Evolutionary conservation across 1,140 invertebrate genomes (phyloP).

Genomic region (Spodoptera litura): DNA sequence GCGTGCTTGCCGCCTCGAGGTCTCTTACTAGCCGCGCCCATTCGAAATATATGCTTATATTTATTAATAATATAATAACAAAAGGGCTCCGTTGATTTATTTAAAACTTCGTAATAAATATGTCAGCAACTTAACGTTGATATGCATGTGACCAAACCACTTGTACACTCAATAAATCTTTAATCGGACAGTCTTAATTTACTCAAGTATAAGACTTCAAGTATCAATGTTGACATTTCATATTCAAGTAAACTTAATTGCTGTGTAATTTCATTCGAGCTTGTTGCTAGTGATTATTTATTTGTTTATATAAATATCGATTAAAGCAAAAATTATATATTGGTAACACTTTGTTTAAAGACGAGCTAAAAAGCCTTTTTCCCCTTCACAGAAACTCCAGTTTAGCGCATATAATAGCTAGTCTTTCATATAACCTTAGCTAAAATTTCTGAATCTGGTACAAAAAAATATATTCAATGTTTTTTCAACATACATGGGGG

Average conservation of each 20-base stretch:
- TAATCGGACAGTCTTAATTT: constrained; percentile 16
- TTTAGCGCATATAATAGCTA: too few species aligned
- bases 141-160: constrained; percentile 35
- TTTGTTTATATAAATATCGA: neutral
- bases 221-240: constrained; percentile 3
- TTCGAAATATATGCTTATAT: constrained; percentile 26
- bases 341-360: too few species aligned
- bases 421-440: too few species aligned
- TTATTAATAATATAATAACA: constrained; percentile 36
- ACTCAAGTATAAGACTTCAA: constrained; percentile 1
- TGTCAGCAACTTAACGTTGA: constrained; percentile 21
- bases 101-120: constrained; percentile 37
- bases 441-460: too few species aligned
- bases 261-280: neutral
- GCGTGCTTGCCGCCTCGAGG: constrained; percentile 46
- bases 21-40: constrained; percentile 46
- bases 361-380: too few species aligned
- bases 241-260: constrained; percentile 2
- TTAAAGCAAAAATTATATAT: neutral
- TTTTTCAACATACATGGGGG: too few species aligned
- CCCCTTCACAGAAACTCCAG: too few species aligned
- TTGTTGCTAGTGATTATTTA: neutral
- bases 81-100: constrained; percentile 31
- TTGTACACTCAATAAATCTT: constrained; percentile 14
- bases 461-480: too few species aligned